phyloP scores from a whole-genome alignment of 2,888 invertebrate genomes.

The Drosophila helvetica region DNA sequence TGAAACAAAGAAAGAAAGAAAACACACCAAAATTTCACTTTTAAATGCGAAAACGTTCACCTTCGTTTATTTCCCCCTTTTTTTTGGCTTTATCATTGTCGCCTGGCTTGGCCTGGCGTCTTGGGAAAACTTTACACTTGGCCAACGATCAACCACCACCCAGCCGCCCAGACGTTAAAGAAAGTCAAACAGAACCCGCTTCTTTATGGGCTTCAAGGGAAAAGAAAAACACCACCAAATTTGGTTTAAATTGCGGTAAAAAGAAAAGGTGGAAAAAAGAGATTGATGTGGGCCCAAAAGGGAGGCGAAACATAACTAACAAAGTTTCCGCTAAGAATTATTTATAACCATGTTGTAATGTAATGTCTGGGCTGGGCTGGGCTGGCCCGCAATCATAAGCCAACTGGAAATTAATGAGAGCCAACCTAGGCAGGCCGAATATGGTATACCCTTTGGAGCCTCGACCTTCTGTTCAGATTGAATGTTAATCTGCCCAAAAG shows the following conservation, averaged over 20 bases:
- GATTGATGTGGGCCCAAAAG: conserved; percentile 2
- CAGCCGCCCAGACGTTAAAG: conserved; percentile 42
- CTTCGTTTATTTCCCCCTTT: conserved; percentile 76
- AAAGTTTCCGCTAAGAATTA: conserved; percentile 72
- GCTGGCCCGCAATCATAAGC: too few relatives aligned
- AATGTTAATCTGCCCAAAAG: too few relatives aligned
- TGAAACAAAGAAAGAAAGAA: conserved; percentile 56
- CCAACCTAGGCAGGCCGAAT: neutral
- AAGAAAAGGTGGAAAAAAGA: conserved; percentile 18
- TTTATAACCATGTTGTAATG: conserved; percentile 70
- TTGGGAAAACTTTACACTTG: conserved; percentile 67
- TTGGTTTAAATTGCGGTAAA: conserved; percentile 42
- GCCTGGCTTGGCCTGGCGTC: conserved; percentile 53
- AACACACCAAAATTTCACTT: conserved; percentile 73
- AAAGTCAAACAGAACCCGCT: conserved; percentile 66
- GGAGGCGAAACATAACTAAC: conserved; percentile 23
- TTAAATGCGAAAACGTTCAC: conserved; percentile 77
- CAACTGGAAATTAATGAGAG: neutral
- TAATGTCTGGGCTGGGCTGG: neutral
- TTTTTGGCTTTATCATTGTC: conserved; percentile 51
- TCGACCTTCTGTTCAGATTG: too few relatives aligned
- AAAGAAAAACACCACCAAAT: conserved; percentile 33
- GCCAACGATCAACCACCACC: conserved; percentile 27
- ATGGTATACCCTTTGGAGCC: neutral
- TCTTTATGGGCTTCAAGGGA: conserved; percentile 55